Conservation (phyloP, 2,113 vertebrate species). For the Neoarius graeffei region DNA sequence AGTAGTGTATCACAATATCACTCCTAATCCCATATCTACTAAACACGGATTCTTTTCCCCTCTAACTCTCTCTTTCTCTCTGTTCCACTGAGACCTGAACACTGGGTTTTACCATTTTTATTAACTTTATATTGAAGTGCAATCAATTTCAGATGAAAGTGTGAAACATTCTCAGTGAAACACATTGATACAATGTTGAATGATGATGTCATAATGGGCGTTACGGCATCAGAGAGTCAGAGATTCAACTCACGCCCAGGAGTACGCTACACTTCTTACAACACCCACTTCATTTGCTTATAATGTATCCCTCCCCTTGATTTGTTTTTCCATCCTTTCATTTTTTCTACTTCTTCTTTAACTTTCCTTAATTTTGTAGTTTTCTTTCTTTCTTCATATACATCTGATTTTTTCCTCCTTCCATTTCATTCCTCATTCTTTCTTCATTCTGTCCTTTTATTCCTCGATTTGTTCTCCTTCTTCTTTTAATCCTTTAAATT, state of each 20-base stretch:
- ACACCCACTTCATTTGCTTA: background rate
- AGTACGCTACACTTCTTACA: background rate
- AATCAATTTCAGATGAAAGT: background rate
- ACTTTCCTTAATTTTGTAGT: too few species aligned
- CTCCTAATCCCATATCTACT: background rate
- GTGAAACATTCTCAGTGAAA: background rate
- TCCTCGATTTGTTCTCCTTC: background rate
- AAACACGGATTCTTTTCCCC: too few species aligned
- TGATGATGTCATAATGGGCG: background rate
- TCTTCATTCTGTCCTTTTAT: background rate
- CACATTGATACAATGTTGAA: background rate
- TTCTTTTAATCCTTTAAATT: background rate
- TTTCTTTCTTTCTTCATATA: background rate
- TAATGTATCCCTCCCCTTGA: too few species aligned
- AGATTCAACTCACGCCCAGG: background rate
- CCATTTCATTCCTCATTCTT: background rate
- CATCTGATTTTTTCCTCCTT: background rate
- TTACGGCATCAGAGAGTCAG: background rate
- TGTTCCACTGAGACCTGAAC: background rate
- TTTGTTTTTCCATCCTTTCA: background rate
- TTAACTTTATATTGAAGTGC: background rate
- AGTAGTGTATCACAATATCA: background rate
- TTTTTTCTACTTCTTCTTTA: background rate
- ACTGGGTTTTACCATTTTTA: background rate
- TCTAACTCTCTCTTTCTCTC: background rate